Base-by-base conservation (phyloP, 2,888 invertebrate genomes). In the Eledona agricola region DNA sequence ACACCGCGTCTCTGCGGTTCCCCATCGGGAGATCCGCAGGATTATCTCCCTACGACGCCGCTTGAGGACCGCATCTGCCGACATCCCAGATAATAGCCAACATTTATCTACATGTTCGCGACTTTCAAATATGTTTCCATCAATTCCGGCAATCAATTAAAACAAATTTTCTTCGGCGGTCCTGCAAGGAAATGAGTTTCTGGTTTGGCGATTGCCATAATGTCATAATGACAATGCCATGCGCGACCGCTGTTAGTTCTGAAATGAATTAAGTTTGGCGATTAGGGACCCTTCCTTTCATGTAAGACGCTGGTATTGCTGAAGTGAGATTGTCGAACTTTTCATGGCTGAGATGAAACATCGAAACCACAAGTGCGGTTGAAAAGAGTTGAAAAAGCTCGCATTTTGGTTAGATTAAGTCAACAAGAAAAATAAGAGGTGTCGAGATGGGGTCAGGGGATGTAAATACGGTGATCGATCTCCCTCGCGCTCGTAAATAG, bases 221-320 rank as follows among this genome's bases (percentile, higher is more conserved):
- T n/a, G n/a, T n/a, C n/a, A n/a, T 59, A 59, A 55, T 49, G 57
- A 51, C 49, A 52, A 55, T 25, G 43, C 46, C 45, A 51, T 40
- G 46, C 40, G 43, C 49, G 49, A 45, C 49, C 45, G 50, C 35
- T 51, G 49, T 55, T 67, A 61, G 65, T 67, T 66, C 64, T 63
- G 62, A 70, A 70, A 70, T 70, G 70, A 70, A 70, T 70, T 69
- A 70, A 70, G 69, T 70, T 70, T 70, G 67, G 59, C 70, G 69
- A 70, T 70, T 70, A 70, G 63, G 64, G 64, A 64, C 63, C 66
- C 67, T n/a, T n/a, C n/a, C 67, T 62, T 51, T 59, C 63, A 60
- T 62, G 61, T 62, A 49, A 38, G 59, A 59, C 60, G 61, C 63
- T 64, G 62, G 63, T 62, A 35, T 58, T 63, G 63, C 65, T 62